phyloP scores from a whole-genome alignment of 2,113 vertebrate species.

The Eupsittula cactorum region DNA sequence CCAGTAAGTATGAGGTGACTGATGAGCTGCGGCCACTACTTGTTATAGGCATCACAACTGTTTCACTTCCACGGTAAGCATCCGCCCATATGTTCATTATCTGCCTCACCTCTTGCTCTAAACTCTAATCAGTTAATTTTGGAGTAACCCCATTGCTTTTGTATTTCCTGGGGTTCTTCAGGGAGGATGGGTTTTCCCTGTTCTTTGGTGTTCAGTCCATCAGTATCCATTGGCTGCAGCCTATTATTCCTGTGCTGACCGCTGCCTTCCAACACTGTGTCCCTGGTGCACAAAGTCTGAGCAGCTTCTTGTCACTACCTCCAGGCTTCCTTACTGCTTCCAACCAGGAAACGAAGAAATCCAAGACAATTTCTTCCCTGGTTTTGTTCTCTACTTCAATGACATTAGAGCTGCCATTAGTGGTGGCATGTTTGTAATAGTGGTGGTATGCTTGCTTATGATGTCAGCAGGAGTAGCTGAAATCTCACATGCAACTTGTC shows the following conservation, averaged over 20 bases:
- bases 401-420: background rate
- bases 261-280: background rate
- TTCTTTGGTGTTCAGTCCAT: background rate
- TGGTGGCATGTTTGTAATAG: background rate
- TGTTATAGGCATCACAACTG: accelerated
- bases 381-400: background rate
- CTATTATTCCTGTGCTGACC: background rate
- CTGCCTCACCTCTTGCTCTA: background rate
- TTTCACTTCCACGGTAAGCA: background rate
- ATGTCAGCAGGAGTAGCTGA: background rate
- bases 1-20: background rate
- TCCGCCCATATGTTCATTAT: background rate
- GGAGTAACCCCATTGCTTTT: accelerated
- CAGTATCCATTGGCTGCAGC: background rate
- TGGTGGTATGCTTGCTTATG: background rate
- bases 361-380: background rate
- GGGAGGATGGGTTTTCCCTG: background rate
- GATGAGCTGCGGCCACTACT: background rate
- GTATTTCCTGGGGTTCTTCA: background rate
- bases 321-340: background rate
- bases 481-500: background rate
- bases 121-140: background rate
- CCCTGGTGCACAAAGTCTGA: background rate
- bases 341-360: background rate
- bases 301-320: background rate